Base-by-base conservation (phyloP, 1,140 invertebrate genomes). In the Drosophila saltans region DNA sequence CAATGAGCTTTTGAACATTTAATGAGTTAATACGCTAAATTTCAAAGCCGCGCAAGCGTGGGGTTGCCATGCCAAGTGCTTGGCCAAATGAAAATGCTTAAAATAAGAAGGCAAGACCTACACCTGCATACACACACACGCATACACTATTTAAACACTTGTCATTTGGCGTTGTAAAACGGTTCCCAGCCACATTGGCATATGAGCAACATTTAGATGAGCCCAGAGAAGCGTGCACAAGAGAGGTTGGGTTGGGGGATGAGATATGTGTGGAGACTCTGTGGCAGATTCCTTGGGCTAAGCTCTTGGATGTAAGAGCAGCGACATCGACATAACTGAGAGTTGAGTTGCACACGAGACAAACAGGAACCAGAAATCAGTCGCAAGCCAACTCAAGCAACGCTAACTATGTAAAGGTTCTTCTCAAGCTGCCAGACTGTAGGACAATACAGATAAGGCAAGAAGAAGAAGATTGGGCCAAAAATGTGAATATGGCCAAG, bases 11-110 rank as follows among this genome's bases (percentile, higher is more conserved):
- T 84, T 84, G 77, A 84, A 78, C 80, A 78, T 89, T 88, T 80
- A 88, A 88, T 88, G 83, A 88, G 84, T 89, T 88, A 88, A 88
- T 89, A 89, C 80, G 83, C 68, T 78, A 80, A 78, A 88, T 88
- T 88, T 88, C 59, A 80, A 89, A 89, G 80, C 64, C 82, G 75
- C 83, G 77, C 84, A 89, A 83, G 84, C 84, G 83, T 80, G 84
- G 45, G 41, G 45, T 21, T 24, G 45, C 45, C 21, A 52, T 48
- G 66, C 70, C 72, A 89, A 89, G 80, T 88, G 76, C 75, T 79
- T 58, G 66, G 26, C 70, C 66, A 75, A 21, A 72, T 88, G 58
- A 82, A 76, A 82, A 79, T 52, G 21, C 70, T 82, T 64, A 73
- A 69, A 81, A 76, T 76, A 67, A 7, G 52, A 63, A 63, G 63